Base-by-base conservation (phyloP, 2,888 invertebrate genomes). In the Ochropleura plecta region DNA sequence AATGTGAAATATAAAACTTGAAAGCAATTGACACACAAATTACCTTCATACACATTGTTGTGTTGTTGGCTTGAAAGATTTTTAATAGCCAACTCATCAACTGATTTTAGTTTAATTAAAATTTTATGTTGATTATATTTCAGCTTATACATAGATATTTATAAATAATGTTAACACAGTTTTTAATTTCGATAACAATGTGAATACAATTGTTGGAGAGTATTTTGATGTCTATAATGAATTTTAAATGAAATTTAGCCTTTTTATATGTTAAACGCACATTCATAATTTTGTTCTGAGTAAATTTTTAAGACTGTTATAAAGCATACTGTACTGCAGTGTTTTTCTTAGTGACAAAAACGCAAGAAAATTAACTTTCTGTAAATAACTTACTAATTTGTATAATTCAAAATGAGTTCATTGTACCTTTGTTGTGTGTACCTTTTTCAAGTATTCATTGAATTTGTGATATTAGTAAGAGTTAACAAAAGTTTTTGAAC, bases 391-490 rank as follows among this genome's bases (percentile, higher is more conserved):
- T 30, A 30, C 30, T n/a, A 30, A 30, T 2, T 30, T 30, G 30
- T 30, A 30, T 30, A 2, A 30, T 30, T 30, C 3, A 3, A 30
- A 30, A 30, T 30, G 30, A 30, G 30, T 30, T 30, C 30, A 30
- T n/a, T n/a, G n/a, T n/a, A n/a, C n/a, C n/a, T n/a, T n/a, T n/a
- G n/a, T n/a, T n/a, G n/a, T n/a, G n/a, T n/a, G n/a, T n/a, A 20
- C 18, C 18, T 73, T 16, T n/a, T 8, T 51, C 7, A 74, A 65
- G 3, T 30, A 46, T 40, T 60, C 51, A 30, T 62, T 48, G 51
- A 65, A 48, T 62, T 76, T 60, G 59, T 78, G 67, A 67, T 64
- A n/a, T n/a, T n/a, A n/a, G n/a, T n/a, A n/a, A n/a, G n/a, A n/a
- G n/a, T n/a, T n/a, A n/a, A 51, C 5, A 30, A 57, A 30, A 12